phyloP scores from a whole-genome alignment of 2,113 vertebrate genomes.

The Neogale vison region DNA sequence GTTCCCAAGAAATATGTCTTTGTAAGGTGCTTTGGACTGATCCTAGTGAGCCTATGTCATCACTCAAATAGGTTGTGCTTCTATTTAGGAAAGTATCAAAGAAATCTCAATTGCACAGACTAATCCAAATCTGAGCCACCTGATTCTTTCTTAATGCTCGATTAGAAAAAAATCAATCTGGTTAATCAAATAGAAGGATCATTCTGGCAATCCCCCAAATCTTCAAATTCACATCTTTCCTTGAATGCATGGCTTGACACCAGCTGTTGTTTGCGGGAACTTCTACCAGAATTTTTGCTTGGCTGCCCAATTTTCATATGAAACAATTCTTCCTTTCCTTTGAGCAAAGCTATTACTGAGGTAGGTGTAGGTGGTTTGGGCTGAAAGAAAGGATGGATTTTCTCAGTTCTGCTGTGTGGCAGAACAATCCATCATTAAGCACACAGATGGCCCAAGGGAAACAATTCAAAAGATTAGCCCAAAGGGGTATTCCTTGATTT shows the following conservation, averaged over 20 bases:
- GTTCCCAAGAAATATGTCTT: background rate
- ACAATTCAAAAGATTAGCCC: conserved; percentile 51
- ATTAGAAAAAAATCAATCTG: conserved; percentile 51
- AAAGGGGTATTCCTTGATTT: conserved; percentile 63
- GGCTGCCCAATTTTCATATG: conserved; percentile 58
- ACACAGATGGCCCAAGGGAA: conserved; percentile 44
- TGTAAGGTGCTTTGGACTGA: background rate
- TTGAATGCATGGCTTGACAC: background rate
- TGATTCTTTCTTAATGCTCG: conserved; percentile 34
- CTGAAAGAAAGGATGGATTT: conserved; percentile 58
- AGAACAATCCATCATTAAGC: conserved; percentile 65
- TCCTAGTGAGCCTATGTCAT: background rate
- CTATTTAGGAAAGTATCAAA: background rate
- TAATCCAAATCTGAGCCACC: background rate
- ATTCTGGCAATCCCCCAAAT: background rate
- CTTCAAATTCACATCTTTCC: conserved; percentile 40
- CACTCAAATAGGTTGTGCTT: background rate
- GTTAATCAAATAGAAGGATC: conserved; percentile 20
- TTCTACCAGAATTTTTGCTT: conserved; percentile 25
- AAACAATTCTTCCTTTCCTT: conserved; percentile 46
- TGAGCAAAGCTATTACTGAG: conserved; percentile 53
- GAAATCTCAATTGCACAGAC: background rate
- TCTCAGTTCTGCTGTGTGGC: conserved; percentile 47
- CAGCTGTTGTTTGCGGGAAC: background rate
- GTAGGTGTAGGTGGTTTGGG: conserved; percentile 37